Evolutionary conservation across 2,888 invertebrate species (phyloP).

Genomic region (Orthosia cruda): DNA sequence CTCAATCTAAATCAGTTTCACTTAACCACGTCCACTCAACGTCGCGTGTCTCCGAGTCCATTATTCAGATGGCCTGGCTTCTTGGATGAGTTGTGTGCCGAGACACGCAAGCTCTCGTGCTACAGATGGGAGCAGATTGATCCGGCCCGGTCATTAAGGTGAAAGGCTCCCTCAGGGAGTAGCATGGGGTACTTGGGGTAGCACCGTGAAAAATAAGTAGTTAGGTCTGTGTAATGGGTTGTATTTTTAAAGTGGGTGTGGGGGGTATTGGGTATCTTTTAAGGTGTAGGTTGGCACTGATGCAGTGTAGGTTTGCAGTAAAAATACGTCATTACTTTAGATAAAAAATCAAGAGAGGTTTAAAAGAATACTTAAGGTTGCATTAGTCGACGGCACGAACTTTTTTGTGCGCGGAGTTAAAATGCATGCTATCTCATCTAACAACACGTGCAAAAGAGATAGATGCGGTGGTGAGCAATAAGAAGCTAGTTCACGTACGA

Average conservation of each 20-base stretch:
- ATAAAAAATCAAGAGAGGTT: too few species aligned
- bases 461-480: too few species aligned
- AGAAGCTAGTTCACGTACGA: too few species aligned
- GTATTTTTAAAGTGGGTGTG: slow-evolving; percentile 48
- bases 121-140: slow-evolving; percentile 70
- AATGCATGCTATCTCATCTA: too few species aligned
- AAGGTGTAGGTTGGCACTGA: background rate
- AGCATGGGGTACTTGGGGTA: slow-evolving; percentile 46
- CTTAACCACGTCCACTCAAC: slow-evolving; percentile 35
- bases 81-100: slow-evolving; percentile 60
- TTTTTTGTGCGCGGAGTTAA: too few species aligned
- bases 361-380: too few species aligned
- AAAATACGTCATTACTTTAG: background rate
- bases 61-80: slow-evolving; percentile 68
- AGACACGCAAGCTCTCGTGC: slow-evolving; percentile 73
- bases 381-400: too few species aligned
- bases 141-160: slow-evolving; percentile 71
- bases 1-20: slow-evolving; percentile 61
- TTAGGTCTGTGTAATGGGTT: slow-evolving; percentile 48
- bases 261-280: background rate
- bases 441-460: too few species aligned
- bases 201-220: slow-evolving; percentile 61
- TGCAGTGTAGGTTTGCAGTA: background rate
- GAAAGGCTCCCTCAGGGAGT: slow-evolving; percentile 65
- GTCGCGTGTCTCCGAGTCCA: slow-evolving; percentile 62